A percentile compares a stretch with the other conserved stretches of the same genome.
These are phyloP conservation scores for Rattus norvegicus DNA, from an alignment of 2,113 vertebrate species.

Conservation along the genomic window GRCr8 NC_086029.1:52625501-52626000, in stretches of 20 bases:
- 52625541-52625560: background rate
- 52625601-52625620: background rate
- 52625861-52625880: background rate
- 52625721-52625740: background rate
- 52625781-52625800: background rate
- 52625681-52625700: background rate
- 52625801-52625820: background rate
- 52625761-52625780: background rate
- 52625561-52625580: background rate
- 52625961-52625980: slow-evolving; percentile 31
- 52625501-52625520: background rate
- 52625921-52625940: background rate
- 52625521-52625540: background rate
- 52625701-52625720: too few species aligned
- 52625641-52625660: background rate
- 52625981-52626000: background rate
- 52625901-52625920: slow-evolving; percentile 23
- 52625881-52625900: background rate
- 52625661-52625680: background rate
- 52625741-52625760: background rate
- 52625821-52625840: slow-evolving; percentile 48
- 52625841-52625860: slow-evolving; percentile 37
- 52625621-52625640: background rate
- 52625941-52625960: background rate
- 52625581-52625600: background rate